Evolutionary conservation across 2,113 vertebrate genomes (phyloP), one percentile per base, ranked within the genome.

Genomic region (Mobula hypostoma): DNA sequence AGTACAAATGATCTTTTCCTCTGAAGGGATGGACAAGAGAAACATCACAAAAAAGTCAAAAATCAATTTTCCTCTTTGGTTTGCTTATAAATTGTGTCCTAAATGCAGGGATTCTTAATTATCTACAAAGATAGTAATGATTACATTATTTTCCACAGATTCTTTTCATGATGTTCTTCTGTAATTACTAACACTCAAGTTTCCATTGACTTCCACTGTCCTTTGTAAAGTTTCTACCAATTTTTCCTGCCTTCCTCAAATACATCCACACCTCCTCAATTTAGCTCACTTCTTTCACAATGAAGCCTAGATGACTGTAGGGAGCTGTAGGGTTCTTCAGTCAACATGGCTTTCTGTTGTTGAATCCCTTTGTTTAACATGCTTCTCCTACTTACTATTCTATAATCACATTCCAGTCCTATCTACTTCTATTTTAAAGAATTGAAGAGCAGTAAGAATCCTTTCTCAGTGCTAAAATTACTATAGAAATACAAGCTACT

Each of bases 1-100:
- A 94, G 76, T 94, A 94, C 85, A 94, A 70, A 61, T 94, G 74
- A 58, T 94, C 94, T 94, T 40, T 94, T 93, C 94, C 94, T 80
- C 94, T 94, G 72, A 74, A 15, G 21, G 21, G 72, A 19, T 24
- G 24, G 4, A 15, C 24, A 76, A 76, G 72, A 78, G 70, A 61
- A 68, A 79, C 7, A 83, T 48, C 21, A 56, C 48, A 76, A 61
- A 48, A 7, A 24, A 58, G 48, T 8, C 15, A 14, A 61, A 77
- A 29, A 48, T 76, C 4, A 74, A 56, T 70, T 6, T 29, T 14
- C 36, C n/a, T 94, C 40, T 61, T 8, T 32, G 5, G 14, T 90
- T 68, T 90, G 29, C 61, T 17, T n/a, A 90, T 90, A 29, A 66
- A 90, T 5, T 90, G 14, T n/a, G 63, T 7, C 27, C 83, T 9